A percentile compares a stretch with the other conserved stretches of the same genome.
phyloP scores from a whole-genome alignment of 2,888 invertebrate species.

The Drosophila engyochracea region DNA sequence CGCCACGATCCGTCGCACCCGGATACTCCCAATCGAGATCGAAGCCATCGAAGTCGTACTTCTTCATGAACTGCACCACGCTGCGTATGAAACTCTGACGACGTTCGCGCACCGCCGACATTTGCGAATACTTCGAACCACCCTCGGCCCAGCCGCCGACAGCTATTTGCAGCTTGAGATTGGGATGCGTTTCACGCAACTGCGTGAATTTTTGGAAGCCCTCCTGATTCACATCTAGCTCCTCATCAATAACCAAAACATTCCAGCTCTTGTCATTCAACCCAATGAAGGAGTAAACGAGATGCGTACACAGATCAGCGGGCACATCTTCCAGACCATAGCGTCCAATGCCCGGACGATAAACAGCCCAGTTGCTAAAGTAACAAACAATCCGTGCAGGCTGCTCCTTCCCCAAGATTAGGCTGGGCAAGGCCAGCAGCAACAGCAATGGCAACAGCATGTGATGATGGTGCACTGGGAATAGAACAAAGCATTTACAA shows the following conservation, averaged over 20 bases:
- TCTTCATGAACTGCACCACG: slow-evolving; percentile 91
- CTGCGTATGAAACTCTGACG: slow-evolving; percentile 91
- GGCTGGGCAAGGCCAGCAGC: slow-evolving; percentile 58
- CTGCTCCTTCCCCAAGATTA: slow-evolving; percentile 63
- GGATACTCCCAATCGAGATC: slow-evolving; percentile 97
- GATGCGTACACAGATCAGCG: slow-evolving; percentile 92
- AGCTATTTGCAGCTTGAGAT: slow-evolving; percentile 91
- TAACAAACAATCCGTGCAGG: slow-evolving; percentile 87
- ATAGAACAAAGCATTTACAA: not conserved
- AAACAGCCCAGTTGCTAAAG: slow-evolving; percentile 90
- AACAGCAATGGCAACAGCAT: slow-evolving; percentile 25
- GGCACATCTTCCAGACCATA: slow-evolving; percentile 95
- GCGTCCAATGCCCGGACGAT: slow-evolving; percentile 92
- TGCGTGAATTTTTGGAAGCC: slow-evolving; percentile 93
- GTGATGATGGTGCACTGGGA: slow-evolving; percentile 43
- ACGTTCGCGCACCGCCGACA: slow-evolving; percentile 90
- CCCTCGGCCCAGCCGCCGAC: slow-evolving; percentile 97
- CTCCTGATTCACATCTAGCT: slow-evolving; percentile 90
- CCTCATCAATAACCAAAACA: slow-evolving; percentile 92
- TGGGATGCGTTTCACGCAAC: slow-evolving; percentile 89
- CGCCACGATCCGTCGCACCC: slow-evolving; percentile 94
- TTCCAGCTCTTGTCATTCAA: slow-evolving; percentile 92
- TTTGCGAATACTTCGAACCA: slow-evolving; percentile 93
- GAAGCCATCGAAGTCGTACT: slow-evolving; percentile 93
- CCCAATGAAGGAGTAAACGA: slow-evolving; percentile 95